Base-by-base conservation (phyloP, 2,888 invertebrate genomes). In the Tribolium freemani region DNA sequence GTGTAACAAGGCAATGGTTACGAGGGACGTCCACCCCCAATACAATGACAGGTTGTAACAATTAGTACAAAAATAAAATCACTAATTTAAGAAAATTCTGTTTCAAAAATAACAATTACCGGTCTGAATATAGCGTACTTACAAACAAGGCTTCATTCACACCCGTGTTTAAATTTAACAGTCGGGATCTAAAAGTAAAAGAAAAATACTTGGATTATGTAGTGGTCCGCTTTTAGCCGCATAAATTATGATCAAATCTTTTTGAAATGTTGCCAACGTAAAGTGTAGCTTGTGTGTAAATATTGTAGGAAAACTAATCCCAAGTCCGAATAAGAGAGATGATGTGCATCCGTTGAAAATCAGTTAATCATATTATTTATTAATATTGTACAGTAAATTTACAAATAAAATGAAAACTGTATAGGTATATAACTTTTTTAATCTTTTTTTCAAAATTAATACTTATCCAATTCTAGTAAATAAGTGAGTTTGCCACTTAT, bases 321-420 rank as follows among this genome's bases (percentile, higher is more conserved):
- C 21, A 60, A 60, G n/a, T 10, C 6, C 8, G 45, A 26, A 46
- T 48, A 6, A 9, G 38, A 45, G 38, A 63, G 38, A 63, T 63
- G 63, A 64, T 54, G n/a, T 44, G 45, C 53, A 54, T 53, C 26
- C 16, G 64, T 69, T 48, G 56, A 71, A 58, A 57, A 56, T 68
- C 57, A 61, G 31, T 73, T 64, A 73, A 48, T 71, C 66, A 80
- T 82, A 81, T 80, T 82, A 82, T 84, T 85, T 84, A 84, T 85
- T 84, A 84, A 83, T 84, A 84, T 83, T 85, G 83, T 86, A 86
- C 85, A 86, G 81, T 81, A 83, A 85, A 85, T 85, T 84, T 86
- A 86, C 85, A 86, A 86, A 86, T 86, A 83, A 85, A 86, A 86
- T 86, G 86, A 86, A 86, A 86, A 86, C 83, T 86, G 85, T 85